These are phyloP conservation scores for Heliconius charithonia DNA, from an alignment of 2,888 invertebrate species.

Conservation along the genomic window DNA sequence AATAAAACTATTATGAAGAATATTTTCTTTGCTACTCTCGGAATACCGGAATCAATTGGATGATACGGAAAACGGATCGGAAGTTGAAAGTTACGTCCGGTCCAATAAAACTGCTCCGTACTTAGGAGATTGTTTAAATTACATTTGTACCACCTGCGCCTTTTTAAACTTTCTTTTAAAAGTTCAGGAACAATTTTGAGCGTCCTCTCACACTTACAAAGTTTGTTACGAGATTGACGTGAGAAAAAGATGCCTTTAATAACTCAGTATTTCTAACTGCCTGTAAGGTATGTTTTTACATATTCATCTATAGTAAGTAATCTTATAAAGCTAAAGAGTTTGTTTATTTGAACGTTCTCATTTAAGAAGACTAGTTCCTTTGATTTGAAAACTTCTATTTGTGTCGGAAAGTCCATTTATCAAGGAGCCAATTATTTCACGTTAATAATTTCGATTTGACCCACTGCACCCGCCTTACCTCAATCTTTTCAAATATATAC, in stretches of 20 bases:
- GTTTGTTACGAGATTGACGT: background rate
- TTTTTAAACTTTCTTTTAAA: conserved; percentile 17
- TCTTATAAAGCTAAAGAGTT: too few species aligned
- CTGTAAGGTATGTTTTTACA: background rate
- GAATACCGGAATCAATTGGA: conserved; percentile 22
- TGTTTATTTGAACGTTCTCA: too few species aligned
- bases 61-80: conserved; percentile 20
- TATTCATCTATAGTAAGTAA: background rate
- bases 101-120: conserved; percentile 7
- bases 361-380: too few species aligned
- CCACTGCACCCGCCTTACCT: too few species aligned
- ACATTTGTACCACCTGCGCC: conserved; percentile 19
- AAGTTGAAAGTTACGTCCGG: conserved; percentile 8
- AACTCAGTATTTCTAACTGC: background rate
- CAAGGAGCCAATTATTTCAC: too few species aligned
- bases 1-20: background rate
- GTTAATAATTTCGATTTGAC: too few species aligned
- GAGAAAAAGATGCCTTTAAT: background rate
- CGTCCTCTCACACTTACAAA: background rate
- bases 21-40: background rate
- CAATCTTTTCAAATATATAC: too few species aligned
- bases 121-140: conserved; percentile 26
- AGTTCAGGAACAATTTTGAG: conserved; percentile 12
- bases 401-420: too few species aligned
- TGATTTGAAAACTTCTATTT: too few species aligned